Evolutionary conservation across 2,888 invertebrate genomes (phyloP).

Genomic region (Stenodema calcarata): DNA sequence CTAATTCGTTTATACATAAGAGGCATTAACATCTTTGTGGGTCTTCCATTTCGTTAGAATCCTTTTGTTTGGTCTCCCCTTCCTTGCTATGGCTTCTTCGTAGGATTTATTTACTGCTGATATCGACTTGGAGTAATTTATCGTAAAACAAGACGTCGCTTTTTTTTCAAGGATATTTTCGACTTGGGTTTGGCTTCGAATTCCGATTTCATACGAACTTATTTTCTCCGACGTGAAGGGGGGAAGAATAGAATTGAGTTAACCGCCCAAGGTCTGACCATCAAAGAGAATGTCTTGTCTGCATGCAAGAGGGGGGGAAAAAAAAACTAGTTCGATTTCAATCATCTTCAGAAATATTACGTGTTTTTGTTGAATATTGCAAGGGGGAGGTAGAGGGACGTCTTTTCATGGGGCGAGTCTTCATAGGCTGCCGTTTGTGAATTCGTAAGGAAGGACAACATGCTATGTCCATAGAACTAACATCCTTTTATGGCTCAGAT

Average conservation of each 20-base stretch:
- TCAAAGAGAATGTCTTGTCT: conserved; percentile 41
- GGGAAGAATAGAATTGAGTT: not conserved
- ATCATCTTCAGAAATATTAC: conserved; percentile 17
- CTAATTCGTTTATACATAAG: conserved; percentile 7
- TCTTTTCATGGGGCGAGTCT: conserved; percentile 22
- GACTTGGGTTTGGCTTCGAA: not conserved
- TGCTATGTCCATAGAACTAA: not conserved
- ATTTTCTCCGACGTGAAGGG: not conserved
- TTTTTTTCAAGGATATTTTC: not conserved
- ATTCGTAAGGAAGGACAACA: conserved; percentile 21
- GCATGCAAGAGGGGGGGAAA: too few relatives aligned
- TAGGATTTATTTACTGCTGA: conserved; percentile 44
- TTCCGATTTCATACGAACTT: not conserved
- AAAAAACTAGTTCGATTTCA: not conserved
- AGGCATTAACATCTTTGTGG: conserved; percentile 34
- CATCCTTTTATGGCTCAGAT: conserved; percentile 19
- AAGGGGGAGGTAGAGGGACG: not conserved
- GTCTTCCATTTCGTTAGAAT: conserved; percentile 32
- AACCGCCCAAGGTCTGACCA: not conserved
- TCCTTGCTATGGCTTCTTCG: conserved; percentile 21
- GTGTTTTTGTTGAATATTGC: conserved; percentile 22
- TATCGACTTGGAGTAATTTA: conserved; percentile 17
- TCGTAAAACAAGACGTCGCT: not conserved
- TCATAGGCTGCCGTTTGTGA: conserved; percentile 41
- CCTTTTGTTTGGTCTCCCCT: conserved; percentile 33